Evolutionary conservation across 2,888 invertebrate genomes (phyloP).

Genomic region (Trichogramma evanescens): DNA sequence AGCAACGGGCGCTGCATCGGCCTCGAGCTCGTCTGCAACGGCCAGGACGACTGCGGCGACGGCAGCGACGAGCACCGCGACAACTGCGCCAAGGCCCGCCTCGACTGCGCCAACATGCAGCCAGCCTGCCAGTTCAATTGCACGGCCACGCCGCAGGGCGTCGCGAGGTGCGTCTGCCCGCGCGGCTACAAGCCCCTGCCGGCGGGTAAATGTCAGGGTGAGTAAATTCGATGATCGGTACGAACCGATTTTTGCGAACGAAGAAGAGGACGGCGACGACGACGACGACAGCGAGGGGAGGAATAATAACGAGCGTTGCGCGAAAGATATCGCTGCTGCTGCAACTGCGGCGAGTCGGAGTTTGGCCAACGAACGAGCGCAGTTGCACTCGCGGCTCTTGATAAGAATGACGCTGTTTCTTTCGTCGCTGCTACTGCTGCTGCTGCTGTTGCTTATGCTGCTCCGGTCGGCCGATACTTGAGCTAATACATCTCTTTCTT

Average conservation of each 20-base stretch:
- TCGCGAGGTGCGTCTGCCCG: conserved; percentile 1
- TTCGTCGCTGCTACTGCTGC: neutral
- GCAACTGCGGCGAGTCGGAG: neutral
- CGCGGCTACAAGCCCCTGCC: neutral
- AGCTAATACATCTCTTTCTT: too few species aligned
- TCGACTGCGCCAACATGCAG: too few species aligned
- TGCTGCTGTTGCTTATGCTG: too few species aligned
- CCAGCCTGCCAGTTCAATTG: conserved; percentile 5
- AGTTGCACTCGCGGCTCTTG: neutral
- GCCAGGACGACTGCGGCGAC: conserved; percentile 54
- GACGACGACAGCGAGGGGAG: too few species aligned
- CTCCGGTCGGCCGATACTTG: too few species aligned
- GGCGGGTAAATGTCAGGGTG: too few species aligned
- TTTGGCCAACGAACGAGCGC: neutral
- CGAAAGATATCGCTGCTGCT: neutral
- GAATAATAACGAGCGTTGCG: too few species aligned
- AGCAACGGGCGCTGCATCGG: conserved; percentile 49
- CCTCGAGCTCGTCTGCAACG: conserved; percentile 53
- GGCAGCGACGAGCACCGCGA: conserved; percentile 54
- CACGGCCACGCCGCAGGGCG: conserved; percentile 13
- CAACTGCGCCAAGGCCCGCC: too few species aligned
- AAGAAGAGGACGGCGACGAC: too few species aligned
- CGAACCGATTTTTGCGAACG: too few species aligned
- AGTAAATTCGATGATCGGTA: too few species aligned
- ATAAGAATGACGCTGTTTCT: neutral